Conservation (phyloP, 2,888 invertebrate species). For the Leptinotarsa haldemani region DNA sequence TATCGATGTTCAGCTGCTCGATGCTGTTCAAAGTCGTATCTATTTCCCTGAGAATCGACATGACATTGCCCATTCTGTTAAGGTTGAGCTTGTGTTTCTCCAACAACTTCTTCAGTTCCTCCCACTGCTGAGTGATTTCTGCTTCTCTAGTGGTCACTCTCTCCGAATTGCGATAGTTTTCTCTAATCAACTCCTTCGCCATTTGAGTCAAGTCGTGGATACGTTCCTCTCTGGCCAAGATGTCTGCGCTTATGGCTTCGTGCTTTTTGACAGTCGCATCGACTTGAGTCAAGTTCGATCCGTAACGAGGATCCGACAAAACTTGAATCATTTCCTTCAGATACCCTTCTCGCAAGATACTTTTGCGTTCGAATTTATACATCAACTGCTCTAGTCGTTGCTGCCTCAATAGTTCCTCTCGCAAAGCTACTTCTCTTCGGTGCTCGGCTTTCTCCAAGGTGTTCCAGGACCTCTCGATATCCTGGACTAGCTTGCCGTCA, state of each 20-base stretch:
- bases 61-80: constrained; percentile 83
- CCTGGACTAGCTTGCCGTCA: constrained; percentile 92
- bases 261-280: constrained; percentile 98
- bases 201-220: constrained; percentile 94
- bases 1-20: constrained; percentile 78
- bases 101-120: constrained; percentile 83
- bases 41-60: constrained; percentile 90
- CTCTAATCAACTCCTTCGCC: constrained; percentile 90
- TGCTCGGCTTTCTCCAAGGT: constrained; percentile 94
- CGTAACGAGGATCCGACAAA: constrained; percentile 90
- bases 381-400: constrained; percentile 94
- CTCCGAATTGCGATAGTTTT: constrained; percentile 92
- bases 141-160: constrained; percentile 73
- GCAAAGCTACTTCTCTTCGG: constrained; percentile 89
- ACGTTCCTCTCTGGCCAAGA: constrained; percentile 91
- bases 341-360: constrained; percentile 93
- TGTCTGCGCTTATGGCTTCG: constrained; percentile 97
- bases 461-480: constrained; percentile 96
- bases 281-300: constrained; percentile 90
- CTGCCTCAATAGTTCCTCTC: constrained; percentile 91
- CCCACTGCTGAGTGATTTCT: constrained; percentile 89
- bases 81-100: constrained; percentile 85
- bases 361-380: constrained; percentile 96
- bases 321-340: constrained; percentile 98
- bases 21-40: constrained; percentile 89